phyloP scores from a whole-genome alignment of 2,888 invertebrate genomes.

The Tetropium fuscum region DNA sequence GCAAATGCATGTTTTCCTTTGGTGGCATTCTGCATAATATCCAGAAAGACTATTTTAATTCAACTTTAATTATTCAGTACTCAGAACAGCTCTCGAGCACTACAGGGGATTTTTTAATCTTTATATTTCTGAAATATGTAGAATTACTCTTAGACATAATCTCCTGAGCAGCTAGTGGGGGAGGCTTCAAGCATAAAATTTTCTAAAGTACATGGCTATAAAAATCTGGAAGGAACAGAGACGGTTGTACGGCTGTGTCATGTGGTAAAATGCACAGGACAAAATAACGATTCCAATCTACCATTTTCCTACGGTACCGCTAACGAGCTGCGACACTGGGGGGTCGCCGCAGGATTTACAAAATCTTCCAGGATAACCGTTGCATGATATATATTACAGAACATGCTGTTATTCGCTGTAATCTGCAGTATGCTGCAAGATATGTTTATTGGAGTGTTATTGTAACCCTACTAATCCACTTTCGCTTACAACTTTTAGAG shows the following conservation, averaged over 20 bases:
- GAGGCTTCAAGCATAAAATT: slow-evolving; percentile 30
- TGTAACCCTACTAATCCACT: no score
- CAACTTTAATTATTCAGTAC: slow-evolving; percentile 31
- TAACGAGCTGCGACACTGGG: no score
- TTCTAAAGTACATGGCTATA: slow-evolving; percentile 17
- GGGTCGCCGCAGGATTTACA: no score
- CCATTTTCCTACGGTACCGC: no score
- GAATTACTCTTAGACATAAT: slow-evolving; percentile 32
- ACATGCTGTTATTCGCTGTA: no score
- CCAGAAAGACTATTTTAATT: slow-evolving; percentile 23
- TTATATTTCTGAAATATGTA: slow-evolving; percentile 33
- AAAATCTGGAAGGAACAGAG: slow-evolving; percentile 28
- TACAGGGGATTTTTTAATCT: slow-evolving; percentile 36
- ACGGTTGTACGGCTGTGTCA: slow-evolving; percentile 9
- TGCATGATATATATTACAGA: no score
- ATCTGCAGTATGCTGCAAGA: no score
- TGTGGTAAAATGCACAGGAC: slow-evolving; percentile 33
- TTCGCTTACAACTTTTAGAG: no score
- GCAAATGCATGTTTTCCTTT: slow-evolving; percentile 7
- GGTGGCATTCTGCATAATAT: slow-evolving; percentile 12
- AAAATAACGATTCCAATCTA: slow-evolving; percentile 54
- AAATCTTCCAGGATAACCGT: no score
- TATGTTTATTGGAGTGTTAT: no score
- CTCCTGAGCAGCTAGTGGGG: slow-evolving; percentile 13
- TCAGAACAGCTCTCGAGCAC: slow-evolving; percentile 21